Percentiles rank a stretch among this genome's conserved stretches.
phyloP scores from a whole-genome alignment of 2,113 vertebrate genomes.

The Benitochromis conjunctus region DNA sequence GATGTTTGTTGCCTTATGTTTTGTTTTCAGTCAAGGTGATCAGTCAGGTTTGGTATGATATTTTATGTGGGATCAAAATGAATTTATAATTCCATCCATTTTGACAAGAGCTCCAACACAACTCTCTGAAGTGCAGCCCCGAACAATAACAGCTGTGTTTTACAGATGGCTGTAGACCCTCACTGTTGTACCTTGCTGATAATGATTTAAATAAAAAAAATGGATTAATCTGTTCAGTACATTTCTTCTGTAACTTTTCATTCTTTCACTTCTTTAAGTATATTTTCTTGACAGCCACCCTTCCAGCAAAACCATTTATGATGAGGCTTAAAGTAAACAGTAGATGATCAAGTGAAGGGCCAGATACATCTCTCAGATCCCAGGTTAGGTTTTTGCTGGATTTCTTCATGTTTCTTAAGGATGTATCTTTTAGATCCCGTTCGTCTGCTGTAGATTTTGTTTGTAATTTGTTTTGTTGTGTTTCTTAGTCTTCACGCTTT shows the following conservation, averaged over 20 bases:
- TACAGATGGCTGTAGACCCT: neutral
- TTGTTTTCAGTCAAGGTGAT: neutral
- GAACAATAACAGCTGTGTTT: neutral
- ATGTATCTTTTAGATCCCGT: neutral
- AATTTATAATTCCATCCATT: neutral
- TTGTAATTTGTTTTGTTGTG: neutral
- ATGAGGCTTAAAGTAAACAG: neutral
- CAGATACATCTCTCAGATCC: neutral
- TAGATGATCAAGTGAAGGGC: neutral
- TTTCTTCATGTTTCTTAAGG: neutral
- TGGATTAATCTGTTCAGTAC: neutral
- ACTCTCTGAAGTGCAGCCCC: neutral
- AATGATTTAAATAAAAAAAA: rapidly evolving
- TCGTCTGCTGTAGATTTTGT: neutral
- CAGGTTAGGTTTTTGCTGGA: neutral
- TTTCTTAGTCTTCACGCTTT: neutral
- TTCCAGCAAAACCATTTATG: neutral
- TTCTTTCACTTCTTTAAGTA: neutral
- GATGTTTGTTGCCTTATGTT: neutral
- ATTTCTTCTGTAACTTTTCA: neutral
- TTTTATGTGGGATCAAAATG: neutral
- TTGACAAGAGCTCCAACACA: neutral
- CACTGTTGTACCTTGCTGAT: neutral
- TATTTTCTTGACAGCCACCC: neutral
- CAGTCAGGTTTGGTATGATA: neutral